phyloP scores from a whole-genome alignment of 1,140 invertebrate species.

The Drosophila navojoa region DNA sequence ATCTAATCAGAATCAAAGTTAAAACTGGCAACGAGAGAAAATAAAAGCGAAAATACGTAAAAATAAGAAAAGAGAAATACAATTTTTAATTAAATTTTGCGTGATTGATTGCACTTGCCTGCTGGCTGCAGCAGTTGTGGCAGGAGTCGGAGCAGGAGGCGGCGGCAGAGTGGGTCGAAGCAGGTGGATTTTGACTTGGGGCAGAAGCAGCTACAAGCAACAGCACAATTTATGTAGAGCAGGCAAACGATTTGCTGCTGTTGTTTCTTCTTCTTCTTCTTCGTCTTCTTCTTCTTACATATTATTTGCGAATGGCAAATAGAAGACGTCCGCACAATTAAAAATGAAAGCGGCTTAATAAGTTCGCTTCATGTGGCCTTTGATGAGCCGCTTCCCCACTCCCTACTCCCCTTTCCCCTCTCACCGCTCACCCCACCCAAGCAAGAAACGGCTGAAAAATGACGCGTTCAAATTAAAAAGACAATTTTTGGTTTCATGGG shows the following conservation, averaged over 20 bases:
- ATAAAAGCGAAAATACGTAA: conserved; percentile 17
- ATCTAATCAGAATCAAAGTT: conserved; percentile 39
- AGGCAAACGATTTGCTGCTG: conserved; percentile 56
- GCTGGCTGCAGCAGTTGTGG: conserved; percentile 12
- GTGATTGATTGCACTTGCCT: conserved; percentile 75
- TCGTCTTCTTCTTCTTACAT: conserved; percentile 10
- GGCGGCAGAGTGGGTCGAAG: not conserved
- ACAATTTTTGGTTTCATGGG: conserved; percentile 62
- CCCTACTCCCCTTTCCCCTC: not conserved
- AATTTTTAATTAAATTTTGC: conserved; percentile 72
- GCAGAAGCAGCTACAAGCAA: conserved; percentile 1
- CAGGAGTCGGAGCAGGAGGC: not conserved
- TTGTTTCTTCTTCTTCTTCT: not conserved
- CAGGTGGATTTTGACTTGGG: not conserved
- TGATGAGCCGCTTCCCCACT: conserved; percentile 46
- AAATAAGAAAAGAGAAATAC: conserved; percentile 13
- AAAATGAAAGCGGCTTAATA: conserved; percentile 79
- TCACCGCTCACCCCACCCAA: not conserved
- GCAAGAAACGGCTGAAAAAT: conserved; percentile 14
- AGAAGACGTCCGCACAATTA: conserved; percentile 65
- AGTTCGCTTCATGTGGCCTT: conserved; percentile 61
- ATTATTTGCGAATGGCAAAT: conserved; percentile 61
- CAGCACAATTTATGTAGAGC: conserved; percentile 37
- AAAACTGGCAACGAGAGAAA: conserved; percentile 34
- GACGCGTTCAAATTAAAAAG: conserved; percentile 65